Conservation (phyloP, 1,140 invertebrate genomes). For the Brachystomella parvula region DNA sequence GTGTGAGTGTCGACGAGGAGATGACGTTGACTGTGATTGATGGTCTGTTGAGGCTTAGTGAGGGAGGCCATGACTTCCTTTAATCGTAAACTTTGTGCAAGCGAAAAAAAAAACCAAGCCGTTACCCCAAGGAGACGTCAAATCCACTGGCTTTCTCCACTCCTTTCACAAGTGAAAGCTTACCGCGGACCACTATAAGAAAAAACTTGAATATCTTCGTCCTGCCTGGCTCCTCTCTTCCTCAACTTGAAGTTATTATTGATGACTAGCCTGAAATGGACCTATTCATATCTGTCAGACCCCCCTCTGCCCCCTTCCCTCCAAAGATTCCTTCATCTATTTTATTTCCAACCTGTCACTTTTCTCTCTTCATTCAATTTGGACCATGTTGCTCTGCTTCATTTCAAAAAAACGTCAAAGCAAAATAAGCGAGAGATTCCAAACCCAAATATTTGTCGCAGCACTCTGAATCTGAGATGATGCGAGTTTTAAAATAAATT, state of each 20-base stretch:
- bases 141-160: no score
- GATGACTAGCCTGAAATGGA: conserved; percentile 22
- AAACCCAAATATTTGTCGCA: no score
- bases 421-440: no score
- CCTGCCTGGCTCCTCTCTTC: background rate
- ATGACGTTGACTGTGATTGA: conserved; percentile 17
- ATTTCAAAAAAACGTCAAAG: no score
- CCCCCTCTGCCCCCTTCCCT: conserved; percentile 10
- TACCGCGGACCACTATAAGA: no score
- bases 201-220: no score
- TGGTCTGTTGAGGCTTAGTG: conserved; percentile 3
- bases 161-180: no score
- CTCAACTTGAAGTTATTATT: conserved; percentile 23
- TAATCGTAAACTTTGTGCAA: background rate
- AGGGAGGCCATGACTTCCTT: background rate
- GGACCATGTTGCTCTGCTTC: background rate
- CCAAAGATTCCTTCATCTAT: conserved; percentile 24
- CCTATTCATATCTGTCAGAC: conserved; percentile 32
- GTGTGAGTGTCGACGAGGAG: conserved; percentile 18
- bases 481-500: no score
- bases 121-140: no score
- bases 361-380: conserved; percentile 4
- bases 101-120: background rate
- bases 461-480: no score
- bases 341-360: conserved; percentile 10